phyloP scores from a whole-genome alignment of 1,140 invertebrate genomes.

The Coelopa frigida region DNA sequence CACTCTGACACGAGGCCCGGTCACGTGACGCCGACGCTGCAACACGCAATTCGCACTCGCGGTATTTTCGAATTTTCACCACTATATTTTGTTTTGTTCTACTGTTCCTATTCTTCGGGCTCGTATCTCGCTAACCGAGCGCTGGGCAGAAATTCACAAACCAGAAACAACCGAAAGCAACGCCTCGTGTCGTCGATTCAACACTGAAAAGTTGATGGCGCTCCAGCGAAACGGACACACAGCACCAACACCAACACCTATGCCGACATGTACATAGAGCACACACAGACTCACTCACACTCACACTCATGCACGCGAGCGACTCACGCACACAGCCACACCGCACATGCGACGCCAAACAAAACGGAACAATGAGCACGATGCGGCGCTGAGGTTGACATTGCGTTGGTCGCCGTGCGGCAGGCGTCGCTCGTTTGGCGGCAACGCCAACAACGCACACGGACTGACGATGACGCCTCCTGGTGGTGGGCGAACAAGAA shows the following conservation, averaged over 20 bases:
- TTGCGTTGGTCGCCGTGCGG: neutral
- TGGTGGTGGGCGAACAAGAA: too few species aligned
- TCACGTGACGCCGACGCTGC: too few species aligned
- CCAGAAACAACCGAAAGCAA: too few species aligned
- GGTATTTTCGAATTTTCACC: too few species aligned
- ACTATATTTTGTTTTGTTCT: too few species aligned
- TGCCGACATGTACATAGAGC: constrained; percentile 5
- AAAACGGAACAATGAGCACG: constrained; percentile 3
- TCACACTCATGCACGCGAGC: constrained; percentile 6
- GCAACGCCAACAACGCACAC: too few species aligned
- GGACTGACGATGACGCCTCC: too few species aligned
- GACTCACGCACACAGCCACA: neutral
- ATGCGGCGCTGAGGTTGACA: constrained; percentile 5
- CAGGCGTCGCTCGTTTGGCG: constrained; percentile 1
- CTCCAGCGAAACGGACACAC: constrained; percentile 8
- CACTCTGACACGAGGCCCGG: too few species aligned
- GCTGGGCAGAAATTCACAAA: too few species aligned
- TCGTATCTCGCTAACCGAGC: too few species aligned
- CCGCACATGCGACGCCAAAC: neutral
- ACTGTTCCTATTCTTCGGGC: too few species aligned
- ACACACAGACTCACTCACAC: constrained; percentile 12
- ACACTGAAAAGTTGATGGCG: constrained; percentile 13
- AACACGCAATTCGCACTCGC: too few species aligned
- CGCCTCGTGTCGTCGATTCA: constrained; percentile 15
- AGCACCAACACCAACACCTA: constrained; percentile 9